These are phyloP conservation scores for Coregonus suidteri DNA, from an alignment of 2,797 vertebrate species.

Conservation along the genomic window DNA sequence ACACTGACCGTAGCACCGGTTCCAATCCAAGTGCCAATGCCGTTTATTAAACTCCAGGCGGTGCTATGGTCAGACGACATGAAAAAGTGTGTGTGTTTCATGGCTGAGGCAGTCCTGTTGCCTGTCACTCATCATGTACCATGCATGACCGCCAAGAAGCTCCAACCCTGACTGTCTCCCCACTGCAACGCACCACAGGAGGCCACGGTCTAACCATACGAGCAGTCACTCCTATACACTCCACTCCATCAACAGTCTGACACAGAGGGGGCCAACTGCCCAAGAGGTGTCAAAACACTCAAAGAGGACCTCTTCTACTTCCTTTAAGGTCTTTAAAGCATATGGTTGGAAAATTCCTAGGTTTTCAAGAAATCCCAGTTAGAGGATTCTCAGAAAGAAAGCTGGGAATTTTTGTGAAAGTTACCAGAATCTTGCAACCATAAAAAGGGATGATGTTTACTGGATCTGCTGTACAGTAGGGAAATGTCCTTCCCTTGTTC, in stretches of 20 bases:
- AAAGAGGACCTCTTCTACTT: no score
- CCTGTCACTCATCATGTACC: slow-evolving; percentile 72
- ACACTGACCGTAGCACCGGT: no score
- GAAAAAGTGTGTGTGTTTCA: background rate
- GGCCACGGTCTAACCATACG: slow-evolving; percentile 63
- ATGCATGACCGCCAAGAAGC: slow-evolving; percentile 61
- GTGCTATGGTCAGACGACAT: no score
- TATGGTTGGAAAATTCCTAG: no score
- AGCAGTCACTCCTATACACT: slow-evolving; percentile 58
- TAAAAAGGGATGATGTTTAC: background rate
- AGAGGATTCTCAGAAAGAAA: background rate
- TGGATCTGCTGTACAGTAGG: background rate
- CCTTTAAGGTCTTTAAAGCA: no score
- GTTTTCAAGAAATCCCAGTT: no score
- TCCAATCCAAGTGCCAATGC: no score
- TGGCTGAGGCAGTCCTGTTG: slow-evolving; percentile 58
- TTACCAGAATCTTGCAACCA: background rate
- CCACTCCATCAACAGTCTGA: slow-evolving; percentile 42
- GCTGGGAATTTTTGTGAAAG: background rate
- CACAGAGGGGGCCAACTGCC: slow-evolving; percentile 27
- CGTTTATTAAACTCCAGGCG: no score
- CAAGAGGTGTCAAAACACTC: slow-evolving; percentile 65
- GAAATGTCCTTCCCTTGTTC: slow-evolving; percentile 8
- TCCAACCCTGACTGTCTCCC: slow-evolving; percentile 61
- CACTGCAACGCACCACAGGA: slow-evolving; percentile 58